These are phyloP conservation scores for Noctua fimbriata DNA, from an alignment of 2,888 invertebrate species.

Conservation along the genomic window DNA sequence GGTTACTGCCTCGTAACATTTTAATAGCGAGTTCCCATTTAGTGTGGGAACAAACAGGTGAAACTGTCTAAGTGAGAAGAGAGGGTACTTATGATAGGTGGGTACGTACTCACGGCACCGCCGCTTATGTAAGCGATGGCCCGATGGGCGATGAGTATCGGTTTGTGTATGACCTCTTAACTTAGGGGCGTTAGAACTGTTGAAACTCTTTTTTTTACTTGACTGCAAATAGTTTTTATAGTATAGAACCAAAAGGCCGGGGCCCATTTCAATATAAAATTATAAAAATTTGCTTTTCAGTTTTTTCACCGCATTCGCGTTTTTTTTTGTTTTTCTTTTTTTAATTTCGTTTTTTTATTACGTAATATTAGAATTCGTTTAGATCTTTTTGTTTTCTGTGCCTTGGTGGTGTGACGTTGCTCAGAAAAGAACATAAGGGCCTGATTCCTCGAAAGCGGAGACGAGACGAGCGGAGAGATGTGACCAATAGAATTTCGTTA, in stretches of 20 bases:
- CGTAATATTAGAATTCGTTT: too few species aligned
- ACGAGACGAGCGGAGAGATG: not conserved
- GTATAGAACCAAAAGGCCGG: too few species aligned
- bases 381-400: too few species aligned
- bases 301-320: too few species aligned
- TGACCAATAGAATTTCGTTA: not conserved
- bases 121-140: slow-evolving; percentile 31
- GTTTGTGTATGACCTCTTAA: slow-evolving; percentile 32
- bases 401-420: not conserved
- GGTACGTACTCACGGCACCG: slow-evolving; percentile 27
- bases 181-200: slow-evolving; percentile 9
- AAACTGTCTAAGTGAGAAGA: slow-evolving; percentile 54
- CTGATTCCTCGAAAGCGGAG: not conserved
- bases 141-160: slow-evolving; percentile 43
- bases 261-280: too few species aligned
- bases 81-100: slow-evolving; percentile 28
- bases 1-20: slow-evolving; percentile 87
- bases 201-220: not conserved
- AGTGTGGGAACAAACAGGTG: slow-evolving; percentile 80
- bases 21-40: slow-evolving; percentile 85
- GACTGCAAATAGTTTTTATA: too few species aligned
- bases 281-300: too few species aligned
- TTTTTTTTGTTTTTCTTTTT: too few species aligned
- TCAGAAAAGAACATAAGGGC: not conserved
- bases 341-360: too few species aligned